Conservation (phyloP, 2,888 invertebrate genomes). For the Heliconius cydno region DNA sequence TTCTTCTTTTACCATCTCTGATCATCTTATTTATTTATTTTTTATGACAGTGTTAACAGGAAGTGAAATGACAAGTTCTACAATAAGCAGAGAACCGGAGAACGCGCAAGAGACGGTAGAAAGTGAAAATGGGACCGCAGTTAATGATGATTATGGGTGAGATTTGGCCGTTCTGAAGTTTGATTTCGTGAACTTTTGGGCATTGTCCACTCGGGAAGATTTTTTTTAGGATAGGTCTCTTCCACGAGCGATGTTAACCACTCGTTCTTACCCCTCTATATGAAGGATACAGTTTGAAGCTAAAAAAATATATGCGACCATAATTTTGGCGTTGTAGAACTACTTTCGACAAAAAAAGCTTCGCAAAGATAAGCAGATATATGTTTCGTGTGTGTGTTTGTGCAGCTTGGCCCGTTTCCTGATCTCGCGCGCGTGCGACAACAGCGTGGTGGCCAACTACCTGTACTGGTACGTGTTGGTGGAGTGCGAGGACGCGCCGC, state of each 20-base stretch:
- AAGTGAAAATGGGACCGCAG: slow-evolving; percentile 42
- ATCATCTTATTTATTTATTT: neutral
- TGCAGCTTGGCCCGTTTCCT: slow-evolving; percentile 91
- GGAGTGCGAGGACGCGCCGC: slow-evolving; percentile 95
- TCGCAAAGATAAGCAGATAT: no score
- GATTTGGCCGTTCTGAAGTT: neutral
- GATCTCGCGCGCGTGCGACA: slow-evolving; percentile 93
- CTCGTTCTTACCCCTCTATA: no score
- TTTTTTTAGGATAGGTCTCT: no score
- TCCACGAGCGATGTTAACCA: no score
- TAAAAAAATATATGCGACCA: no score
- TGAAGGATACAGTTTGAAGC: no score
- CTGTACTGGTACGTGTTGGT: slow-evolving; percentile 98
- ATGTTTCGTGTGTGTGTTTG: neutral
- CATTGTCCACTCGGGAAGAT: no score
- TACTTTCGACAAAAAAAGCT: no score
- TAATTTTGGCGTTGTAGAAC: no score
- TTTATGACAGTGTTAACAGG: slow-evolving; percentile 57
- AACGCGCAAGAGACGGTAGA: slow-evolving; percentile 49
- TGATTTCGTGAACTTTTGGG: no score
- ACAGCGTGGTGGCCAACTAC: slow-evolving; percentile 96
- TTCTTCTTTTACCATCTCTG: no score
- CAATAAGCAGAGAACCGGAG: slow-evolving; percentile 59
- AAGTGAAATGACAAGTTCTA: slow-evolving; percentile 67
- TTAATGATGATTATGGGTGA: slow-evolving; percentile 51